Conservation (phyloP, 2,113 vertebrate species). For the Paracyprichromis sp. region DNA sequence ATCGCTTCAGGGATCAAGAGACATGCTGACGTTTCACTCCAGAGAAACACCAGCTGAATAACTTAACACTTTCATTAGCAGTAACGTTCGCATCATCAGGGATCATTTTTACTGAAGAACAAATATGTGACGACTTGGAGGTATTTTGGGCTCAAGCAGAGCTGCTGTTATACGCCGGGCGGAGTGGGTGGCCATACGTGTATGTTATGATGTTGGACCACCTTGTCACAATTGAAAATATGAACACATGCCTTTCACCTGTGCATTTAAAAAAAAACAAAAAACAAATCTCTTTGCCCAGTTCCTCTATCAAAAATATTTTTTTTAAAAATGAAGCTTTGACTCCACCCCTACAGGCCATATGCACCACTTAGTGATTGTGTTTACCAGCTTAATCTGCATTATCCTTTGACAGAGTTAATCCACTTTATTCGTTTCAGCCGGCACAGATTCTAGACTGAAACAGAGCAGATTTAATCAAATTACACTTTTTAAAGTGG, state of each 20-base stretch:
- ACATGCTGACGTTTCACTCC: conserved; percentile 63
- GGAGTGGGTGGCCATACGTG: background rate
- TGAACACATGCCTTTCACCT: background rate
- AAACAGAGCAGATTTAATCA: conserved; percentile 69
- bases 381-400: conserved; percentile 66
- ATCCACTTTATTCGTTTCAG: conserved; percentile 68
- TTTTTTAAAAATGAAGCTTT: background rate
- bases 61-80: conserved; percentile 58
- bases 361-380: conserved; percentile 58
- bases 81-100: conserved; percentile 37
- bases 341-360: conserved; percentile 20
- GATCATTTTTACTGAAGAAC: conserved; percentile 9
- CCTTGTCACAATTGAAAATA: background rate
- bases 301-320: background rate
- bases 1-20: conserved; percentile 61
- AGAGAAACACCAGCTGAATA: conserved; percentile 52
- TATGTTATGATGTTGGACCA: background rate
- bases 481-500: conserved; percentile 56
- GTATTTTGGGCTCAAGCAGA: background rate
- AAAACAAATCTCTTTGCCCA: background rate
- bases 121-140: background rate
- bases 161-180: background rate
- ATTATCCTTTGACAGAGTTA: conserved; percentile 64
- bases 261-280: background rate
- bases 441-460: conserved; percentile 54